A percentile compares a stretch with the other conserved stretches of the same genome.
Conservation (phyloP, 2,113 vertebrate genomes). For the Bujurquina vittata region DNA sequence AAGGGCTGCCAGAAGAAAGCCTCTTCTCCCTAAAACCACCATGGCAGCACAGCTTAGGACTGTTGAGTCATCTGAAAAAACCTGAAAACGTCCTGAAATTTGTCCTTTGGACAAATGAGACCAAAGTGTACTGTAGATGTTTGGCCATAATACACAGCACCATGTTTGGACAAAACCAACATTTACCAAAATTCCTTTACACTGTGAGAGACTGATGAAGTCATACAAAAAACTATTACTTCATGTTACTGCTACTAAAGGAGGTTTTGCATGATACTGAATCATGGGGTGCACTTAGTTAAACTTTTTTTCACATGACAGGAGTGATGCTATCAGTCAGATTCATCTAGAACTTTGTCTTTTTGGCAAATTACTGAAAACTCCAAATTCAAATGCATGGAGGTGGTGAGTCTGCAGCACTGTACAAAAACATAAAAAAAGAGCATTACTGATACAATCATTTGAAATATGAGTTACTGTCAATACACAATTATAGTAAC, state of each 20-base stretch:
- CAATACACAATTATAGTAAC: background rate
- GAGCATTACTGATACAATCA: background rate
- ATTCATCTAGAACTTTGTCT: background rate
- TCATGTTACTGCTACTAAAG: no score
- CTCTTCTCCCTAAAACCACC: background rate
- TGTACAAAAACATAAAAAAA: background rate
- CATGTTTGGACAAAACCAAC: background rate
- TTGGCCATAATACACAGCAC: background rate
- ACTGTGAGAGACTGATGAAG: background rate
- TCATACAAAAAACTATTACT: no score
- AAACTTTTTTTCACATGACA: background rate
- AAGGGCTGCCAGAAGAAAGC: background rate
- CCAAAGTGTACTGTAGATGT: background rate
- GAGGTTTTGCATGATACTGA: no score
- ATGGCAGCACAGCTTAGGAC: background rate
- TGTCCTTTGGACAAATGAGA: background rate
- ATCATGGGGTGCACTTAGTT: background rate
- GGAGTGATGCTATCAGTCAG: background rate
- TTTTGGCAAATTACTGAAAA: background rate
- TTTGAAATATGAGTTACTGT: background rate
- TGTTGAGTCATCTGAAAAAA: background rate
- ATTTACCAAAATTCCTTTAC: background rate
- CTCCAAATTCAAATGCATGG: background rate
- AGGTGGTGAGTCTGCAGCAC: background rate
- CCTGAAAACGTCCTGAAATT: background rate